A percentile compares a stretch with the other conserved stretches of the same genome.
Conservation (phyloP, 2,888 invertebrate genomes). For the Trichogramma dendrolimi region DNA sequence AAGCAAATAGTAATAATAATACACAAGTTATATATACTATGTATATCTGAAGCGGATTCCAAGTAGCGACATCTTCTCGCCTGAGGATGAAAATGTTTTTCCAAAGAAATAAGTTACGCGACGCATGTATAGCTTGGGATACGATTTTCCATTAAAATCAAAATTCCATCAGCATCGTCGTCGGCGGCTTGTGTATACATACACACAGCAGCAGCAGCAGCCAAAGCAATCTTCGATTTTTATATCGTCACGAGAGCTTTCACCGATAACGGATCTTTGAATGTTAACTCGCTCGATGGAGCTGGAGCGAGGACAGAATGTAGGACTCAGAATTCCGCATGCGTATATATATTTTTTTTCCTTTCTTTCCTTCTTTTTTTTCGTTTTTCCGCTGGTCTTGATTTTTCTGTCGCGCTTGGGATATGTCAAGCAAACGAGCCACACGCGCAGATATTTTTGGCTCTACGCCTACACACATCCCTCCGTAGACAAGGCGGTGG, state of each 20-base stretch:
- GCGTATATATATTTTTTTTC: background rate
- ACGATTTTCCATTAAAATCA: slow-evolving; percentile 12
- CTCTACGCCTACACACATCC: too few relatives aligned
- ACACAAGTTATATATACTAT: too few relatives aligned
- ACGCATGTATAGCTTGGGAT: background rate
- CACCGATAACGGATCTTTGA: slow-evolving; percentile 1
- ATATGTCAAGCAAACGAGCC: too few relatives aligned
- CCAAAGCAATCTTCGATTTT: slow-evolving; percentile 15
- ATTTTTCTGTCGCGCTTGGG: slow-evolving; percentile 35
- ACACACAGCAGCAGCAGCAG: background rate
- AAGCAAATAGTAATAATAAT: too few relatives aligned
- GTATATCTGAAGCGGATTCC: too few relatives aligned
- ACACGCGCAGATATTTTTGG: too few relatives aligned
- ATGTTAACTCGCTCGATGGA: background rate
- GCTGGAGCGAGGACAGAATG: background rate
- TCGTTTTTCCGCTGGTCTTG: slow-evolving; percentile 26
- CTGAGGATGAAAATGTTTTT: too few relatives aligned
- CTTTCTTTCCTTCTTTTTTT: too few relatives aligned
- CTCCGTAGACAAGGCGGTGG: too few relatives aligned
- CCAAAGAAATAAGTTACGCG: too few relatives aligned
- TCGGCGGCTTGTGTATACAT: too few relatives aligned
- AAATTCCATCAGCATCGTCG: slow-evolving; percentile 11
- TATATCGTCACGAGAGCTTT: slow-evolving; percentile 11
- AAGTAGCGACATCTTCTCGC: too few relatives aligned
- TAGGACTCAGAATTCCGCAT: background rate